Percentiles rank a stretch among this genome's conserved stretches.
Evolutionary conservation across 2,888 invertebrate species (phyloP).

Genomic region (Embidobia sp.): DNA sequence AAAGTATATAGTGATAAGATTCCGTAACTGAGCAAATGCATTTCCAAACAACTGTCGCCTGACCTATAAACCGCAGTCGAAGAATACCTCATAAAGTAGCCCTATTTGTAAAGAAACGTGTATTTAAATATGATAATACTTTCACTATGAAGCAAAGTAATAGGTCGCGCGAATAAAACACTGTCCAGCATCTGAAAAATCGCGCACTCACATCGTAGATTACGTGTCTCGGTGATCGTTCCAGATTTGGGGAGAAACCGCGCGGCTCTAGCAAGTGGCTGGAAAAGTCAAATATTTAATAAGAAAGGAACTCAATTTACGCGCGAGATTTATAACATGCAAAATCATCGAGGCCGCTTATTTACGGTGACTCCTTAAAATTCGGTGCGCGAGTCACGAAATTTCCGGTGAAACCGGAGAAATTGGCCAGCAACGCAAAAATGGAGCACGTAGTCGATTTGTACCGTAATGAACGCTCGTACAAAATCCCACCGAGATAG

Average conservation of each 20-base stretch:
- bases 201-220: constrained; percentile 27
- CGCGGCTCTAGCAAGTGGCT: neutral
- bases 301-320: constrained; percentile 1
- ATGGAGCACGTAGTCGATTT: constrained; percentile 23
- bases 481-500: constrained; percentile 2
- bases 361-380: neutral
- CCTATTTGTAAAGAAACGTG: neutral
- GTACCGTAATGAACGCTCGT: constrained; percentile 2
- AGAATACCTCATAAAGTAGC: constrained; percentile 8
- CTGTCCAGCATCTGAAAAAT: constrained; percentile 29
- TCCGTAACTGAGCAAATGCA: too few species aligned
- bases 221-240: constrained; percentile 37
- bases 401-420: constrained; percentile 29
- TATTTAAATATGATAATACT: constrained; percentile 26
- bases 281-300: constrained; percentile 27
- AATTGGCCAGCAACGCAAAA: neutral
- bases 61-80: too few species aligned
- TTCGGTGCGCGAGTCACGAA: constrained; percentile 3
- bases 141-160: constrained; percentile 23
- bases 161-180: constrained; percentile 10
- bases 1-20: too few species aligned
- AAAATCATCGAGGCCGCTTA: too few species aligned
- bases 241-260: constrained; percentile 53
- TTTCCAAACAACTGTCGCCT: too few species aligned
- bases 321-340: too few species aligned